These are phyloP conservation scores for Battus philenor DNA, from an alignment of 1,140 invertebrate genomes.

Conservation along the genomic window DNA sequence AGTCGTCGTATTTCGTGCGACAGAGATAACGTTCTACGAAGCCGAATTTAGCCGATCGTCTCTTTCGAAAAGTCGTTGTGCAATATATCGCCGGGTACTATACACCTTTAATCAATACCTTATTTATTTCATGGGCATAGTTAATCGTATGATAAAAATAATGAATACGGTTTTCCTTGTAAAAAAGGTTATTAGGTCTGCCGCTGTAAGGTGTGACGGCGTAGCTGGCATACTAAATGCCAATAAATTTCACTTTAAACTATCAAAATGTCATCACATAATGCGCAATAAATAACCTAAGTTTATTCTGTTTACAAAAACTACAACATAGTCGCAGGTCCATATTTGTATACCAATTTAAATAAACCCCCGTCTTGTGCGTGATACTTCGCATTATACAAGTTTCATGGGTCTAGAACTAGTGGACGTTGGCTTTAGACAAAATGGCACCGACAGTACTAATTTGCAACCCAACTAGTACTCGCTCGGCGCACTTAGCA, in stretches of 20 bases:
- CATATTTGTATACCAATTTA: conserved; percentile 18
- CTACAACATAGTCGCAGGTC: conserved; percentile 2
- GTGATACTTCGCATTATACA: conserved; percentile 12
- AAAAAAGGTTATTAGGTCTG: no score
- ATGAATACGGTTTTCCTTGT: no score
- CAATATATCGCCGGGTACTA: no score
- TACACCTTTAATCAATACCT: no score
- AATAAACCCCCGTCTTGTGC: conserved; percentile 12
- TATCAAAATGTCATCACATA: conserved; percentile 1
- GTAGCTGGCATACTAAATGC: neutral
- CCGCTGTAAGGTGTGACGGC: no score
- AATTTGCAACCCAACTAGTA: conserved; percentile 6
- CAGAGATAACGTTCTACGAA: no score
- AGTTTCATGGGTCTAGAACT: conserved; percentile 12
- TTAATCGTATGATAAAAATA: no score
- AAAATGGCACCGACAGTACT: conserved; percentile 23
- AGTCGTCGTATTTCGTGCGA: no score
- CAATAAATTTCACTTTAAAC: neutral
- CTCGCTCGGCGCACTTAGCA: neutral
- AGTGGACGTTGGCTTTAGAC: conserved; percentile 25
- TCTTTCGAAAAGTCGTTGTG: no score
- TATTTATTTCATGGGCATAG: no score
- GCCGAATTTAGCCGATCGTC: no score
- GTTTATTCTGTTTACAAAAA: conserved; percentile 49
- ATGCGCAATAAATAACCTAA: conserved; percentile 27